A percentile compares a stretch with the other conserved stretches of the same genome.
phyloP scores from a whole-genome alignment of 2,113 vertebrate species.

The Pontoporia blainvillei region DNA sequence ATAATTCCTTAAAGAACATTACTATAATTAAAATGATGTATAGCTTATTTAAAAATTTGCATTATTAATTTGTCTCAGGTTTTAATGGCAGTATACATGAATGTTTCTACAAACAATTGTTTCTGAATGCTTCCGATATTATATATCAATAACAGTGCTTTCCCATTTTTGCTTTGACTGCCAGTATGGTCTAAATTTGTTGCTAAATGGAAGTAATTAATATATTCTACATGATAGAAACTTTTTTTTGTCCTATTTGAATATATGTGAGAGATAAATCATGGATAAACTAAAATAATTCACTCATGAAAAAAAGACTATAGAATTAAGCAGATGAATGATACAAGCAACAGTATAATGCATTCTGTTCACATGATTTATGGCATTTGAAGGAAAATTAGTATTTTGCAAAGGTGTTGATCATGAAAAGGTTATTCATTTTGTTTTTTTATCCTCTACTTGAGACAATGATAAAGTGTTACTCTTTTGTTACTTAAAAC shows the following conservation, averaged over 20 bases:
- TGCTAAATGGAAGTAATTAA: conserved; percentile 28
- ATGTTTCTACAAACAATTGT: not conserved
- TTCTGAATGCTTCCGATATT: not conserved
- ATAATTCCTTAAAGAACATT: not conserved
- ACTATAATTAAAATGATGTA: not conserved
- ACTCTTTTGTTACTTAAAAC: not conserved
- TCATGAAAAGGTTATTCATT: conserved; percentile 42
- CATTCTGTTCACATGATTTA: conserved; percentile 54
- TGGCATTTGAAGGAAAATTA: conserved; percentile 28
- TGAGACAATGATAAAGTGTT: conserved; percentile 26
- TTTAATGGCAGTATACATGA: not conserved
- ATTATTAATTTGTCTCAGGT: not conserved
- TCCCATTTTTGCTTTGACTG: not conserved
- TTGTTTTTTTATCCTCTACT: not conserved
- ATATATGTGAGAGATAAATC: conserved; percentile 12
- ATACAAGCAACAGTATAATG: not conserved
- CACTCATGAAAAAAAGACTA: not conserved
- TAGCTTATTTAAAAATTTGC: not conserved
- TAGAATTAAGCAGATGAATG: conserved; percentile 41
- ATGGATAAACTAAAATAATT: not conserved
- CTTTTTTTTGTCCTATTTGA: not conserved
- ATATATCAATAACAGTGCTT: not conserved
- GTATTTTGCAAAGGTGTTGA: conserved; percentile 11
- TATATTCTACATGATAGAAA: not conserved
- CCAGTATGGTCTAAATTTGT: not conserved